phyloP scores from a whole-genome alignment of 2,797 vertebrate species.

The Xenopus petersii region DNA sequence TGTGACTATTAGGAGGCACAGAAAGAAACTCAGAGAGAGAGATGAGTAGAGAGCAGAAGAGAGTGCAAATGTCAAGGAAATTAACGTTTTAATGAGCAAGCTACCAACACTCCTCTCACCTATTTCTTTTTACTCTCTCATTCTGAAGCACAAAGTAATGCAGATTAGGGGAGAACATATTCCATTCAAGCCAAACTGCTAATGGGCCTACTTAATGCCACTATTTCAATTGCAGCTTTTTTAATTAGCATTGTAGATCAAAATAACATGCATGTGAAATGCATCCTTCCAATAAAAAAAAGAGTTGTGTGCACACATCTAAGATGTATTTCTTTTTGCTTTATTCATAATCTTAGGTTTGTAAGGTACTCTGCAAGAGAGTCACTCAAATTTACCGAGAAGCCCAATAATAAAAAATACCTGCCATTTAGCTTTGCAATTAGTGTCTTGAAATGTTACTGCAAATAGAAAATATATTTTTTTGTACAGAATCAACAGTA shows the following conservation, averaged over 20 bases:
- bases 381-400: too few species aligned
- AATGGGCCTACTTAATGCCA: conserved; percentile 68
- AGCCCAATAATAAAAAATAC: too few species aligned
- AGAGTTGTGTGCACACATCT: conserved; percentile 7
- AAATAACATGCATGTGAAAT: conserved; percentile 65
- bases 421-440: too few species aligned
- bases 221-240: conserved; percentile 69
- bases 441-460: too few species aligned
- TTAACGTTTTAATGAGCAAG: conserved; percentile 73
- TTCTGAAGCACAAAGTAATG: conserved; percentile 55
- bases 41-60: conserved; percentile 62
- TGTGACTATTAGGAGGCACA: conserved; percentile 69
- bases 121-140: conserved; percentile 62
- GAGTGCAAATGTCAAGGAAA: conserved; percentile 73
- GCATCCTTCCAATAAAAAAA: conserved; percentile 65
- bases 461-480: too few species aligned
- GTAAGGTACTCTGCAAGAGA: too few species aligned
- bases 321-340: too few species aligned
- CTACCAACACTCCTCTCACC: conserved; percentile 68
- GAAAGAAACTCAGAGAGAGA: conserved; percentile 57
- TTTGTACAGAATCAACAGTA: too few species aligned
- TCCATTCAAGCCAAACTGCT: conserved; percentile 58
- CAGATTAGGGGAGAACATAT: conserved; percentile 57
- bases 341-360: too few species aligned
- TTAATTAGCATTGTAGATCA: conserved; percentile 68